Evolutionary conservation across 2,113 vertebrate species (phyloP), one percentile per base, ranked within the genome.

Genomic region (Myanophis thanlyinensis): DNA sequence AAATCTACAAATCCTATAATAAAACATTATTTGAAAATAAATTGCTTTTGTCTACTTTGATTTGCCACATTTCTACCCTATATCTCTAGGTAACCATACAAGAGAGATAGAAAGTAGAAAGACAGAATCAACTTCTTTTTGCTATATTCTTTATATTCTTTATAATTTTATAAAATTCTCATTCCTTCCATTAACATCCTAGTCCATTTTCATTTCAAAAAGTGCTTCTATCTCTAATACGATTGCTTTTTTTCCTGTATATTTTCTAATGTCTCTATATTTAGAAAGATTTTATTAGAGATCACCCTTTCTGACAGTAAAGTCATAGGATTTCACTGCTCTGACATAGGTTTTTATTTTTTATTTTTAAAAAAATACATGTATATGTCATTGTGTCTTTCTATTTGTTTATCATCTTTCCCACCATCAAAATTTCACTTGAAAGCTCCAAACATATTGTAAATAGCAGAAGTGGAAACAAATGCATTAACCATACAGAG

Each of bases 401-500:
- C 46, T 53, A 15, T 52, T 92, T 89, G n/a, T 44, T 91, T 88
- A 51, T 80, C 80, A n/a, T 87, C 15, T 52, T 88, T 52, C 20
- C 51, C 27, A 44, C 15, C 52, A 27, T 54, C 48, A 85, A 23
- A 89, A 40, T 62, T 10, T 51, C n/a, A 62, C 27, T 18, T 87
- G 54, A 88, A 48, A 48, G 3, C 91, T 88, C 47, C 56, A 92
- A 80, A 89, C 73, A 18, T 40, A 47, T 62, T 5, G 18, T 59
- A 89, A 92, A 89, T 27, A 92, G 46, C 18, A 44, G 5, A 11
- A 73, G 49, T 93, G 35, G 49, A 92, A 90, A 93, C 89, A 62
- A 90, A 94, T 89, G 84, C 90, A 94, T 92, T 95, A 95, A 93
- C 93, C 94, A 94, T 93, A 94, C 95, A 95, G 95, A 93, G 93